phyloP scores from a whole-genome alignment of 2,113 vertebrate species.

The Erinaceus europaeus region DNA sequence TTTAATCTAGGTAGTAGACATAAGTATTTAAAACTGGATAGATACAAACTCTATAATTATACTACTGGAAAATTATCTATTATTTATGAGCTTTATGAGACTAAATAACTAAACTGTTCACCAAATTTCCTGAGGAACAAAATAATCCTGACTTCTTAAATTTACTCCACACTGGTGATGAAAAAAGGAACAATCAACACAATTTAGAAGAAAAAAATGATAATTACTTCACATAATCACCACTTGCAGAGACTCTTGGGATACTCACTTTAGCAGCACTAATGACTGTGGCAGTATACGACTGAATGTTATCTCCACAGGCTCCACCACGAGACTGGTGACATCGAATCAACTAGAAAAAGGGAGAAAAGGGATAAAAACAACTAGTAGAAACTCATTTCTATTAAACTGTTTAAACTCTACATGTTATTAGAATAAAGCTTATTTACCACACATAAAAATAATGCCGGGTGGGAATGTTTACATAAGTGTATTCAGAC shows the following conservation, averaged over 20 bases:
- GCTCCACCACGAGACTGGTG: conserved; percentile 98
- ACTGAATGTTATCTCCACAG: conserved; percentile 98
- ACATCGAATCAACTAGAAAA: conserved; percentile 93
- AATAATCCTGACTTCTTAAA: conserved; percentile 21
- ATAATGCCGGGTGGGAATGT: conserved; percentile 64
- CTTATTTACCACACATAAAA: conserved; percentile 76
- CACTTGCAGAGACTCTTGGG: conserved; percentile 50
- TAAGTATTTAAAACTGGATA: conserved; percentile 13
- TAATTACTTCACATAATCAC: conserved; percentile 50
- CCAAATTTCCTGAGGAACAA: neutral
- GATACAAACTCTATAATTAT: neutral
- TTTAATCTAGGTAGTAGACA: neutral
- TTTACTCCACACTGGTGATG: conserved; percentile 27
- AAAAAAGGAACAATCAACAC: neutral
- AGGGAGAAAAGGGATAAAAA: conserved; percentile 17
- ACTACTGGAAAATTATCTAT: neutral
- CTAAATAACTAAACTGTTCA: conserved; percentile 13
- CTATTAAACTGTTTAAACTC: conserved; percentile 79
- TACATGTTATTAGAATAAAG: conserved; percentile 76
- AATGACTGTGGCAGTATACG: conserved; percentile 98
- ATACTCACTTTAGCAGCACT: conserved; percentile 98
- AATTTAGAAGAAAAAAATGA: conserved; percentile 65
- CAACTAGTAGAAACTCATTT: conserved; percentile 72
- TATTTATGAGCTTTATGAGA: conserved; percentile 26
- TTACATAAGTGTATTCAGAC: conserved; percentile 70